Evolutionary conservation across 2,113 vertebrate genomes (phyloP), one percentile per base, ranked within the genome.

Genomic region (Amblyornis subalaris): DNA sequence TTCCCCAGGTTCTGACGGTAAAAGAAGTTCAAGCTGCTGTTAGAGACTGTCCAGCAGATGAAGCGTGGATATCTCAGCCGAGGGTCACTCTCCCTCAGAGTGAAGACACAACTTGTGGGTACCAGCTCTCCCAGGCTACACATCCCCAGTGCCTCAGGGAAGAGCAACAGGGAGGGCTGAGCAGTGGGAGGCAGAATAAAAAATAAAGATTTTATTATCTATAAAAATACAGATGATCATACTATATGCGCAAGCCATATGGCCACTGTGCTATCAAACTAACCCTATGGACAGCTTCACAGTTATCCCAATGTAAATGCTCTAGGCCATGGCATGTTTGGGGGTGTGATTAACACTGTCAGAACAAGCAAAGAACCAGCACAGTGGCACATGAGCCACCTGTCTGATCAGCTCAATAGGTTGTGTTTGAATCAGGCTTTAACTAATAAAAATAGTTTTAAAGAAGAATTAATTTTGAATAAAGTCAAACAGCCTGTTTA

Each of bases 1-100:
- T 57, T 77, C 18, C 48, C 18, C 54, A 36, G 33, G 14, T 78
- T 81, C 65, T 60, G 31, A 12, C 7, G 1, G 1, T 9, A 40
- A 57, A 54, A 73, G 6, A 45, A n/a, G 28, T 12, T 67, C 24
- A 71, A 38, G 29, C 8, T 2, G 1, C 26, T 74, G 9, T 40
- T 72, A 62, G 25, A 85, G 50, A 25, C 7, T 40, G 36, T 24
- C 51, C 65, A 74, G 25, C 14, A 72, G 70, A 60, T 21, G 38
- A 72, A 67, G 38, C 0, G 0, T 2, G 3, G 33, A 12, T 70
- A 78, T 28, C 7, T 76, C 55, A 44, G 47, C 15, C 2, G 4
- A 53, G 16, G 11, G 29, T 15, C 4, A 3, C 50, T 69, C 14
- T 12, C n/a, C 8, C 9, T 13, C 5, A 6, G 8, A 29, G 38